These are phyloP conservation scores for Zele albiditarsus DNA, from an alignment of 2,888 invertebrate species.

Conservation along the genomic window DNA sequence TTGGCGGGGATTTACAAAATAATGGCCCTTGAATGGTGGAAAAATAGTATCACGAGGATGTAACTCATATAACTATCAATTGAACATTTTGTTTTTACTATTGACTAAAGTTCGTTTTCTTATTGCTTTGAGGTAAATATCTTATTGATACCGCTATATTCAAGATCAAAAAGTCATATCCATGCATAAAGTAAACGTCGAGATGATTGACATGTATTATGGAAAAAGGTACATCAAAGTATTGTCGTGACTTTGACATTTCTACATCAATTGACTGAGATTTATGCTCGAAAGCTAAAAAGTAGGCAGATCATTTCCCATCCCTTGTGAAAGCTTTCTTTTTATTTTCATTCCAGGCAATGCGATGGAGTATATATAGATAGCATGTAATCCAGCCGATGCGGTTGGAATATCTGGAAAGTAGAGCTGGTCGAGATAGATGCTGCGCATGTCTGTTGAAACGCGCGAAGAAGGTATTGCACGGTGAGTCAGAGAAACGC, in stretches of 20 bases:
- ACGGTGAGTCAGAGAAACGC: conserved; percentile 23
- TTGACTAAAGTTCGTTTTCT: neutral
- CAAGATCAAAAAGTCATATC: neutral
- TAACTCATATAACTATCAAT: neutral
- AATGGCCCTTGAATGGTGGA: no score
- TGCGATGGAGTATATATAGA: neutral
- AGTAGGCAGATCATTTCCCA: no score
- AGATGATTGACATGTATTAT: neutral
- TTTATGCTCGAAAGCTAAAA: no score
- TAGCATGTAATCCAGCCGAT: conserved; percentile 52
- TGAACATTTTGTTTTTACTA: neutral
- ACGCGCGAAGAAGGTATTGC: conserved; percentile 37
- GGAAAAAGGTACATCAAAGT: neutral
- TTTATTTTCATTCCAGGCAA: neutral
- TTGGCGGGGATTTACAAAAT: neutral
- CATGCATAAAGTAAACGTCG: neutral
- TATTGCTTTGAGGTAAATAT: neutral
- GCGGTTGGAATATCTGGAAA: conserved; percentile 55
- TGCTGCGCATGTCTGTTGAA: conserved; percentile 45
- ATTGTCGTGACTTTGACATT: neutral
- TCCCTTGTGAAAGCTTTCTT: no score
- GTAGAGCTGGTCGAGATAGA: conserved; percentile 30
- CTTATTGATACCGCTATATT: neutral
- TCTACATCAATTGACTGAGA: neutral
- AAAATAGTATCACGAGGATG: neutral